Base-by-base conservation (phyloP, 2,888 invertebrate species). In the Cryptophagus acutangulus region DNA sequence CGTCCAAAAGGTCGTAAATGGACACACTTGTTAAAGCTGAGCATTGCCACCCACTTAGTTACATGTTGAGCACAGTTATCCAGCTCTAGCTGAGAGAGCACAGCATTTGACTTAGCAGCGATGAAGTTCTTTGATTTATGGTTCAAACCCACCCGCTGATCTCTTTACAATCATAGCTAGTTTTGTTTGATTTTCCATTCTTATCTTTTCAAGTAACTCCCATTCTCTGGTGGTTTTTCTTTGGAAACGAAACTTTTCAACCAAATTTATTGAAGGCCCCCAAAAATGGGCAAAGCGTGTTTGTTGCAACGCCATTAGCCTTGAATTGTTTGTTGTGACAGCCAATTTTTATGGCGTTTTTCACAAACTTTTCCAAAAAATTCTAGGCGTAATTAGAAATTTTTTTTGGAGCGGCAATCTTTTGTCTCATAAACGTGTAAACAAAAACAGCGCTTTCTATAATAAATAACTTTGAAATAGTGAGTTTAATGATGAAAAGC, bases 71-170 rank as follows among this genome's bases (percentile, higher is more conserved):
- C 3, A 26, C 3, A 26, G 6, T 20, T 8, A 5, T 15, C 14
- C 14, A 16, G 31, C 8, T 31, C 31, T 3, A 31, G 24, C 24
- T 20, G 24, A 20, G 24, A n/a, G n/a, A n/a, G n/a, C n/a, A n/a
- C 24, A 20, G n/a, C 24, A 20, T 20, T 46, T 45, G 41, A 48
- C 49, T 48, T 55, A 51, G 48, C 58, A 59, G 58, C 62, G 63
- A 59, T 58, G 61, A 59, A 57, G 59, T 55, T 43, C 18, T 44
- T 43, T 58, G 62, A 66, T 66, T 66, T 66, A 66, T 61, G 46
- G 45, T 49, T 37, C 53, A 46, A 35, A 55, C 58, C 65, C 63
- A 61, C 66, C 62, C 55, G 62, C 61, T 57, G 63, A 51, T 57
- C 45, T 49, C 50, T 55, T 58, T 54, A 60, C 61, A 59, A 55